Percentiles rank a stretch among this genome's conserved stretches.
Evolutionary conservation across 2,797 vertebrate genomes (phyloP).

Genomic region (Sciurus vulgaris): DNA sequence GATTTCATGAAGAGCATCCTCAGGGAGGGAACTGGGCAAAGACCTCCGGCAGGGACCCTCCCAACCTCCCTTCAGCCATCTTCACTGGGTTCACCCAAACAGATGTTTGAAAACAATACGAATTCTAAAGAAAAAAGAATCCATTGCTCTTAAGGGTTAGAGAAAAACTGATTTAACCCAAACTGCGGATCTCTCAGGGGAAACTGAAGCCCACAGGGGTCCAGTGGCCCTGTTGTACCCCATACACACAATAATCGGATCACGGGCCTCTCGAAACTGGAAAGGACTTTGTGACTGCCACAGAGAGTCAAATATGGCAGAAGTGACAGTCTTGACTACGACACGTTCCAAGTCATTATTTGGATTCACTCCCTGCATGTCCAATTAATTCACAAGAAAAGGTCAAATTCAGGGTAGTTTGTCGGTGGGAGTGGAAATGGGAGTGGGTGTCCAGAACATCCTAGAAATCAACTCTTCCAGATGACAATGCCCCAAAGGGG

Average conservation of each 20-base stretch:
- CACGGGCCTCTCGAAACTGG: neutral
- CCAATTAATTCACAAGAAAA: conserved; percentile 57
- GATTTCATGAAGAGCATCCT: neutral
- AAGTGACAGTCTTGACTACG: neutral
- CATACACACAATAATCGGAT: neutral
- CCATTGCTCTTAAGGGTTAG: neutral
- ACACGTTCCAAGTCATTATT: neutral
- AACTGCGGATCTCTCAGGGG: neutral
- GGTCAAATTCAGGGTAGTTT: conserved; percentile 63
- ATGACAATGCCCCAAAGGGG: conserved; percentile 36
- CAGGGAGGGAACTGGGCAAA: neutral
- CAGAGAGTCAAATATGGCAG: neutral
- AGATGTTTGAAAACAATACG: conserved; percentile 41
- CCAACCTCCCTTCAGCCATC: neutral
- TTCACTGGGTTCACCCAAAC: neutral
- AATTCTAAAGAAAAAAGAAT: neutral
- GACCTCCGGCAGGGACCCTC: neutral
- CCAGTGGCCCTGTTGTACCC: neutral
- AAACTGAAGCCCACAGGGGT: neutral
- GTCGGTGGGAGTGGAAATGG: neutral
- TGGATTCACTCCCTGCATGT: neutral
- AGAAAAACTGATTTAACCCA: neutral
- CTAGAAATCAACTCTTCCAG: conserved; percentile 37
- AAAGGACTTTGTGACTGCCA: neutral
- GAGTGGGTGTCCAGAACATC: conserved; percentile 57